Evolutionary conservation across 1,140 invertebrate genomes (phyloP).

Genomic region (Panagrolaimus sp.): DNA sequence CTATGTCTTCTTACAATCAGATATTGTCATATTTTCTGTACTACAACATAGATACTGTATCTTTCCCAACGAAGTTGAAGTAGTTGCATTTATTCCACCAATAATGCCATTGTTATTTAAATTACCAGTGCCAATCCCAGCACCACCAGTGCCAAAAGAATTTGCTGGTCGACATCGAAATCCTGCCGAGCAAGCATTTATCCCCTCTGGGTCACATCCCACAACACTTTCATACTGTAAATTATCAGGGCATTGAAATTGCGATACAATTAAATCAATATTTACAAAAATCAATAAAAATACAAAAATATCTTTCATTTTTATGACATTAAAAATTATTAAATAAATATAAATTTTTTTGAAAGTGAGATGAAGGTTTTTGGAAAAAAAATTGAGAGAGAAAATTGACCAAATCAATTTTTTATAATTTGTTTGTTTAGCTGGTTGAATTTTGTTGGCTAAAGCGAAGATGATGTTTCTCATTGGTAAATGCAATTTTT

Average conservation of each 20-base stretch:
- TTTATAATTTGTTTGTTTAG: too few species aligned
- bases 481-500: too few species aligned
- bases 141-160: neutral
- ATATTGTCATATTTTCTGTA: slow-evolving; percentile 1
- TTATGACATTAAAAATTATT: too few species aligned
- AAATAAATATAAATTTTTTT: too few species aligned
- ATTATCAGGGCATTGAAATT: slow-evolving; percentile 7
- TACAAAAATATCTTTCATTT: too few species aligned
- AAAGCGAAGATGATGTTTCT: too few species aligned
- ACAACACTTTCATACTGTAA: neutral
- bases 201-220: neutral
- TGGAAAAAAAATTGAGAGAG: too few species aligned
- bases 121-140: too few species aligned
- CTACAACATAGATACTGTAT: slow-evolving; percentile 9
- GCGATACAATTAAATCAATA: neutral
- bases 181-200: neutral
- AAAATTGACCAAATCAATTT: too few species aligned
- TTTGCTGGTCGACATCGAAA: slow-evolving; percentile 2
- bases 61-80: neutral
- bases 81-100: neutral
- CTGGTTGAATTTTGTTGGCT: too few species aligned
- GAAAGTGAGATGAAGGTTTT: too few species aligned
- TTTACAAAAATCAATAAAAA: too few species aligned
- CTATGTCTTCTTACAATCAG: neutral
- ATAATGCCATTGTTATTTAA: neutral